These are phyloP conservation scores for Lepidocyrtinus sp. DNA, from an alignment of 2,888 invertebrate species.

Conservation along the genomic window DNA sequence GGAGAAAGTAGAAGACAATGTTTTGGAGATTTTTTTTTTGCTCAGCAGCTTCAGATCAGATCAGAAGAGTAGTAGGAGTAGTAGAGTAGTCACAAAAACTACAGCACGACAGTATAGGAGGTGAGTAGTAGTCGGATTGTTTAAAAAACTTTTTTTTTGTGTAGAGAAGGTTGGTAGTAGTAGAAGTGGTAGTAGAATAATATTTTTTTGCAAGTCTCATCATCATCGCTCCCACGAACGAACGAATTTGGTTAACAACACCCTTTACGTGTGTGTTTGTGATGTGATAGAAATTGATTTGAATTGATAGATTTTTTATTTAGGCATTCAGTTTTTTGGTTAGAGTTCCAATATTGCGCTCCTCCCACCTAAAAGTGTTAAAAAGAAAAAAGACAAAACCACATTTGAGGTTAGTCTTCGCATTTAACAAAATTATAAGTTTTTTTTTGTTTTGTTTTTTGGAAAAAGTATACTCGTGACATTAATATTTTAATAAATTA, in stretches of 20 bases:
- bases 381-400: conserved; percentile 69
- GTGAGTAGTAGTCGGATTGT: conserved; percentile 61
- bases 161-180: conserved; percentile 46
- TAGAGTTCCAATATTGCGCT: conserved; percentile 70
- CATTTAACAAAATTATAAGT: conserved; percentile 46
- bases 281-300: conserved; percentile 63
- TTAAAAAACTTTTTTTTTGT: conserved; percentile 47
- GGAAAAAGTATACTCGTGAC: conserved; percentile 31
- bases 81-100: conserved; percentile 62
- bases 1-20: conserved; percentile 49
- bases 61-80: conserved; percentile 53
- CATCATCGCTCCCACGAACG: conserved; percentile 63
- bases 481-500: conserved; percentile 35
- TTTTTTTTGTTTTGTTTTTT: conserved; percentile 50
- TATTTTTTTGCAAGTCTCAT: conserved; percentile 56
- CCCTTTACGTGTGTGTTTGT: conserved; percentile 59
- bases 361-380: conserved; percentile 70
- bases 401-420: conserved; percentile 68
- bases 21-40: conserved; percentile 34
- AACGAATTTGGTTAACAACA: conserved; percentile 66
- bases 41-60: conserved; percentile 60
- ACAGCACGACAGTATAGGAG: conserved; percentile 55
- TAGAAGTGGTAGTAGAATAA: conserved; percentile 52
- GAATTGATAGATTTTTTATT: conserved; percentile 42
- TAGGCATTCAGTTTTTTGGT: conserved; percentile 65